Conservation (phyloP, 2,797 vertebrate species). For the Falco rusticolus region DNA sequence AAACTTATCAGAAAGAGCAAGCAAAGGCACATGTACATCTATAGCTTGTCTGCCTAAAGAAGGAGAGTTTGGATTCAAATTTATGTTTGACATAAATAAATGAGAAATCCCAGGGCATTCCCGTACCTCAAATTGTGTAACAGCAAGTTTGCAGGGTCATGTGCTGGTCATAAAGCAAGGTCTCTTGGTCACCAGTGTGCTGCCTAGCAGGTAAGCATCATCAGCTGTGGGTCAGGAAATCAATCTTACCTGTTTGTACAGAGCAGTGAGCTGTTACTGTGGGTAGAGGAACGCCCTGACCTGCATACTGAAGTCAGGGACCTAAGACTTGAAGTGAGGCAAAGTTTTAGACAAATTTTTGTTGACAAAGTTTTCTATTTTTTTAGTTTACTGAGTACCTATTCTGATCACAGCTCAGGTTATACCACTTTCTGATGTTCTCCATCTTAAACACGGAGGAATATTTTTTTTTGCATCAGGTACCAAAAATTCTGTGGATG, state of each 20-base stretch:
- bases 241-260: not conserved
- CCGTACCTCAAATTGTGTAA: not conserved
- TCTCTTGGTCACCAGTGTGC: not conserved
- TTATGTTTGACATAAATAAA: not conserved
- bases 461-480: not conserved
- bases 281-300: not conserved
- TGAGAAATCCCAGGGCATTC: not conserved
- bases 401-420: not conserved
- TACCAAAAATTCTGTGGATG: not conserved
- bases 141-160: not conserved
- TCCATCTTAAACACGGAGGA: not conserved
- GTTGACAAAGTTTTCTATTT: not conserved
- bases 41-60: not conserved
- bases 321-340: not conserved
- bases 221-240: not conserved
- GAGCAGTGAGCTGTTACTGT: not conserved
- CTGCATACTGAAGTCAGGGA: not conserved
- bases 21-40: not conserved
- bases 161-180: not conserved
- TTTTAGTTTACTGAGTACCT: not conserved
- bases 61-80: not conserved
- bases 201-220: not conserved
- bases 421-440: not conserved
- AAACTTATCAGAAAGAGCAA: not conserved
- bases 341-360: not conserved